Conservation (phyloP, 1,140 invertebrate genomes). For the Pantala flavescens region DNA sequence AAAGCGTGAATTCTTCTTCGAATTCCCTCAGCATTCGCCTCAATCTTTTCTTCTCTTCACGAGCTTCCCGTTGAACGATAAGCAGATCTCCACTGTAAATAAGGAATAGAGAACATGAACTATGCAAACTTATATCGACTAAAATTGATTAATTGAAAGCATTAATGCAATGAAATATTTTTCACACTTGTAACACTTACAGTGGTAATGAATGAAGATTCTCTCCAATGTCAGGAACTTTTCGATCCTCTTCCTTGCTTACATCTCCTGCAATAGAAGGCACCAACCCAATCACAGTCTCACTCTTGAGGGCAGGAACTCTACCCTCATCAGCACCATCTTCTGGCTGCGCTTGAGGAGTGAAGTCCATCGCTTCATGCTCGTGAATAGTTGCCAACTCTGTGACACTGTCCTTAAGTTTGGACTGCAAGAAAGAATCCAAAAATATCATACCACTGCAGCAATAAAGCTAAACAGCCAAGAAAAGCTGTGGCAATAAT, state of each 20-base stretch:
- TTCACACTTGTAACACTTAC: constrained; percentile 34
- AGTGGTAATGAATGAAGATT: constrained; percentile 61
- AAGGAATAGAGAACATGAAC: too few species aligned
- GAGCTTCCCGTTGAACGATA: constrained; percentile 55
- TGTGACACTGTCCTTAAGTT: constrained; percentile 52
- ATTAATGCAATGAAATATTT: too few species aligned
- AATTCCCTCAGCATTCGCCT: constrained; percentile 67
- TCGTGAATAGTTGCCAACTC: constrained; percentile 89
- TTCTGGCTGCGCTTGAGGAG: constrained; percentile 42
- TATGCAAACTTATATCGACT: too few species aligned
- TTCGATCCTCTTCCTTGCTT: not conserved
- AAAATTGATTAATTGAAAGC: not conserved
- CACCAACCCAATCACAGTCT: not conserved
- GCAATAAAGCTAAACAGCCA: too few species aligned
- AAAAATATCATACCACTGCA: too few species aligned
- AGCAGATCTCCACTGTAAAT: constrained; percentile 46
- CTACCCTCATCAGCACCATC: constrained; percentile 42
- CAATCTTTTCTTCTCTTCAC: constrained; percentile 63
- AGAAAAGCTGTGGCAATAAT: too few species aligned
- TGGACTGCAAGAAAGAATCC: constrained; percentile 36
- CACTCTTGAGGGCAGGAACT: constrained; percentile 35
- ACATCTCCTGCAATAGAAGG: not conserved
- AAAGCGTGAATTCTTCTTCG: constrained; percentile 69
- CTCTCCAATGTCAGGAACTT: constrained; percentile 36
- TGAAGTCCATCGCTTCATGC: constrained; percentile 83